These are phyloP conservation scores for Amphiprion percula DNA, from an alignment of 2,113 vertebrate species.

Conservation along the genomic window DNA sequence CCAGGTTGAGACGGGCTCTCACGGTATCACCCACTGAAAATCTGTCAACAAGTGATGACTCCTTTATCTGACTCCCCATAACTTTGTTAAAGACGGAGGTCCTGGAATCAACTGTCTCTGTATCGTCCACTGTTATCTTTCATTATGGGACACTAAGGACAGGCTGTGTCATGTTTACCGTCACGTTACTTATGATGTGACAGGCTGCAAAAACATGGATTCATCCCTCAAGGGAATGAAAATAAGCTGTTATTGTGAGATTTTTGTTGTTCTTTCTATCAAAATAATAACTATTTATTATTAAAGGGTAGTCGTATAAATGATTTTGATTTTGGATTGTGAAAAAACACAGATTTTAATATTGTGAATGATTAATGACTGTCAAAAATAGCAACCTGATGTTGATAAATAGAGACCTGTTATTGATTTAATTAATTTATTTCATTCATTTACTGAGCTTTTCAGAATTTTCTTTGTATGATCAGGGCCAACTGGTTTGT, in stretches of 20 bases:
- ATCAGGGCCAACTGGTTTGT: too few species aligned
- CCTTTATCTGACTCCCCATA: conserved; percentile 4
- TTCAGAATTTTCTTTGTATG: not conserved
- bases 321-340: not conserved
- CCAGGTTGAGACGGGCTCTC: conserved; percentile 44
- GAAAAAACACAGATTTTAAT: not conserved
- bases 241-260: conserved; percentile 53
- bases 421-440: not conserved
- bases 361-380: not conserved
- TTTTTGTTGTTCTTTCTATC: conserved; percentile 17
- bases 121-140: not conserved
- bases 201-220: conserved; percentile 39
- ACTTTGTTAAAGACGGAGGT: conserved; percentile 10
- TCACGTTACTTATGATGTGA: conserved; percentile 18
- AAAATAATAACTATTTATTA: conserved; percentile 18
- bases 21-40: conserved; percentile 29
- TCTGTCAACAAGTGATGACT: conserved; percentile 35
- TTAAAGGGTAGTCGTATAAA: not conserved
- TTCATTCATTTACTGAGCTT: not conserved
- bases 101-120: not conserved
- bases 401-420: not conserved
- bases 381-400: not conserved
- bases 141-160: not conserved
- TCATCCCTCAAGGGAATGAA: conserved; percentile 57
- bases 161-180: not conserved